Base-by-base conservation (phyloP, 2,113 vertebrate genomes). In the Lichenostomus cassidix region DNA sequence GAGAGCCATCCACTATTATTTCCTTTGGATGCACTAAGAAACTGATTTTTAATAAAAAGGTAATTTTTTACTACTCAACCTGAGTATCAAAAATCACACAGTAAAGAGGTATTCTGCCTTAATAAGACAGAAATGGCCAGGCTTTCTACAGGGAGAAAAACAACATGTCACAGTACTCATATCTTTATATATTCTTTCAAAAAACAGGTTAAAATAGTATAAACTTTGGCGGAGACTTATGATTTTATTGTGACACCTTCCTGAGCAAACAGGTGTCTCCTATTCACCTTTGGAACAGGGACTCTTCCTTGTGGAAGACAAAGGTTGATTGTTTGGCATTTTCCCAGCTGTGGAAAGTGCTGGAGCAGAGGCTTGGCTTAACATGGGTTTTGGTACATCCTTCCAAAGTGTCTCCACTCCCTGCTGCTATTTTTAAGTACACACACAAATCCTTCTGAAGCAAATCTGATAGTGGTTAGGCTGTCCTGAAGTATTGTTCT, bases 381-480 rank as follows among this genome's bases (percentile, higher is more conserved):
- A 29, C 9, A 1, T 12, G 29, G 62, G 12, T 28, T 87, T 74
- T 83, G 55, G 42, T 80, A 29, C 50, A 20, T 50, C 89, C 64
- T 93, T 94, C 70, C 67, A n/a, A 69, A 94, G 85, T 7, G n/a
- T 77, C 68, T 83, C 64, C 27, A 5, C 60, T 93, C 73, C 71
- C 80, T 92, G 77, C 79, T 96, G 94, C 88, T 95, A 47, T 67
- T 93, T 81, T 86, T 80, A 86, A 90, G 52, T 18, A 55, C 10
- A 0, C 44, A 37, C 50, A 77, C 27, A 19, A 74, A 79, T 78
- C 73, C 52, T 50, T 81, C 65, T 87, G 83, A 78, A 94, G 80
- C 44, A 68, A 90, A 68, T 55, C 39, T 80, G 93, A 52, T 70
- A 50, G 80, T 42, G 44, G 76, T 94, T 86, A 75, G 76, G 49